Percentiles rank a stretch among this genome's conserved stretches.
Evolutionary conservation across 2,797 vertebrate genomes (phyloP).

Genomic region (Hapalemur alaotrensis): DNA sequence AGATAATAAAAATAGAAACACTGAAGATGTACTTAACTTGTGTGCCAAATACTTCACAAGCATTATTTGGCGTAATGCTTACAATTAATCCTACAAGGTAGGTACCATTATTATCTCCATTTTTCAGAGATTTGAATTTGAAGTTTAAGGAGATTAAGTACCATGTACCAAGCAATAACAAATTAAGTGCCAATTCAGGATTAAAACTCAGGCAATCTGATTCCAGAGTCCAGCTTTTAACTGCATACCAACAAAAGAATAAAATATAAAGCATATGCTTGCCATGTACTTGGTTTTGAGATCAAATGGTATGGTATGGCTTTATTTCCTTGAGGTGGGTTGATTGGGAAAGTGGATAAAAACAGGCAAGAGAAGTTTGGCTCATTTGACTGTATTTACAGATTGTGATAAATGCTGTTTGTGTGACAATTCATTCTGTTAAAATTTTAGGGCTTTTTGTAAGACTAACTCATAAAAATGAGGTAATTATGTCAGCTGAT

Average conservation of each 20-base stretch:
- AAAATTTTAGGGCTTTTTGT: constrained; percentile 18
- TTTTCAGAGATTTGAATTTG: background rate
- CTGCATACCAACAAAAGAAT: background rate
- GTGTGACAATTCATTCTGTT: background rate
- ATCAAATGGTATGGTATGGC: background rate
- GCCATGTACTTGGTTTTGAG: background rate
- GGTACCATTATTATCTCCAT: background rate
- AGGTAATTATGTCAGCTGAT: background rate
- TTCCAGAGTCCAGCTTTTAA: background rate
- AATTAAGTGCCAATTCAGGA: background rate
- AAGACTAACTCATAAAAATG: constrained; percentile 19
- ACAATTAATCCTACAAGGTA: background rate
- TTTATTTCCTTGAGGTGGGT: background rate
- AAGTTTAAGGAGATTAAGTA: background rate
- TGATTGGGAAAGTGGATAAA: background rate
- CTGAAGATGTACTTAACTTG: background rate
- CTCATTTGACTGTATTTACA: background rate
- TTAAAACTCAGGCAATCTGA: constrained; percentile 2
- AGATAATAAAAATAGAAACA: background rate
- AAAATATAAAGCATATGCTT: background rate
- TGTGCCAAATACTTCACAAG: background rate
- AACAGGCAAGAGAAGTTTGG: background rate
- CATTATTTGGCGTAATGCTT: constrained; percentile 16
- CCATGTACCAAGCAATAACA: background rate
- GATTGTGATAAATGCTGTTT: background rate